Evolutionary conservation across 2,113 vertebrate genomes (phyloP), one percentile per base, ranked within the genome.

Genomic region (human): DNA sequence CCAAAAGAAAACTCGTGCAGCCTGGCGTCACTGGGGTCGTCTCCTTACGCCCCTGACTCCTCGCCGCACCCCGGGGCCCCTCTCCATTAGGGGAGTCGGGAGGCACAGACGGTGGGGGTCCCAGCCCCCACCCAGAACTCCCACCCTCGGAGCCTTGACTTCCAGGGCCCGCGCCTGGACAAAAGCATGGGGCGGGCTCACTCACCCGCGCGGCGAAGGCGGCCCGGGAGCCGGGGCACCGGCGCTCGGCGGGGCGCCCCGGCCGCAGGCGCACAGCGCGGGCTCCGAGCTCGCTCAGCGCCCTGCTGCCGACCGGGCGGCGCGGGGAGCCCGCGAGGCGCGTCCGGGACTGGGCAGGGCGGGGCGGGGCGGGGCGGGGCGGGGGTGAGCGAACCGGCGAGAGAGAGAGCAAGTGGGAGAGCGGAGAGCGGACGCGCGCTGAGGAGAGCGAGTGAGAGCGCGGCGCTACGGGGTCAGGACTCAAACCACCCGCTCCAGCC

Each of bases 181-280:
- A 97, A 98, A 97, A 98, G 97, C 96, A 52, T 38, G 84, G 40
- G 66, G 59, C 93, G 40, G 43, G n/a, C 83, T 96, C 96, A 97
- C 98, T 98, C 96, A 98, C 98, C 95, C 38, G 89, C 94, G 76
- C 94, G 16, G 88, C 22, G 45, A 84, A 52, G 55, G 91, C 93
- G 20, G 90, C 61, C 87, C 17, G 30, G 59, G 43, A 79, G 92
- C 83, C 20, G 5, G 9, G 59, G 87, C 86, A 38, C 48, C 0
- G 18, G 90, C 45, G 35, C 79, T 95, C 32, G 11, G 91, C 27
- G 6, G 30, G 25, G 59, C 70, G 82, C 72, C 14, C 70, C 17
- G 20, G 82, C 40, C 2, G 35, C 27, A 4, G 64, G 45, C 52
- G 76, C 52, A 43, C 86, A 16, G 92, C 72, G n/a, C 75, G 16